phyloP scores from a whole-genome alignment of 1,140 invertebrate species.

The fruit fly (Drosophila melanogaster) region DNA sequence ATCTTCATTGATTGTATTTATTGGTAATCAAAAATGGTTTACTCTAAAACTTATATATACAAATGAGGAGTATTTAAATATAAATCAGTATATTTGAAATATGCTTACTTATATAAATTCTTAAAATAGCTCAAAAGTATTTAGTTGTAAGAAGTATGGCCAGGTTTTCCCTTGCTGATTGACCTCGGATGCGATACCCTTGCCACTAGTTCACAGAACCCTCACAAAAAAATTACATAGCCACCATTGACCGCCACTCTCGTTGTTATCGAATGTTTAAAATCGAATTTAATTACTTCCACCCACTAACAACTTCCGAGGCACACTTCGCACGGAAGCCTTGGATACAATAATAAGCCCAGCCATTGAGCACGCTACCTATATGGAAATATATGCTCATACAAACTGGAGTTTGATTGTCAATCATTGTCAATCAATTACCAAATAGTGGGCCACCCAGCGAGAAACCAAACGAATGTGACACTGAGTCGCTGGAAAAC shows the following conservation, averaged over 20 bases:
- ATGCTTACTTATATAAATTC: background rate
- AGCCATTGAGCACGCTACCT: constrained; percentile 10
- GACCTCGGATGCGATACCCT: constrained; percentile 15
- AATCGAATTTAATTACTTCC: constrained; percentile 51
- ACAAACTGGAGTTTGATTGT: constrained; percentile 26
- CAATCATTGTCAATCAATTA: constrained; percentile 49
- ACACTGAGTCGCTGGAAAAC: constrained; percentile 39
- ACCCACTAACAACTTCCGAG: constrained; percentile 50
- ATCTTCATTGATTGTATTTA: too few species aligned
- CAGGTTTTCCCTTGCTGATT: background rate
- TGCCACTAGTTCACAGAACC: constrained; percentile 33
- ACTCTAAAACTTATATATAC: background rate
- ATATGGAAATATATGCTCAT: constrained; percentile 6
- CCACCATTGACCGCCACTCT: constrained; percentile 33
- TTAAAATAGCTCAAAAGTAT: too few species aligned
- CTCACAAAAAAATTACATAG: constrained; percentile 38
- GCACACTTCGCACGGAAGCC: constrained; percentile 37
- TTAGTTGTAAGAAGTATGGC: too few species aligned
- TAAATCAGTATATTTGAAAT: background rate
- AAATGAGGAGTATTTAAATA: background rate
- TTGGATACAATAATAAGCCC: constrained; percentile 42
- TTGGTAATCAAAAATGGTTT: too few species aligned
- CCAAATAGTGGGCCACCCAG: constrained; percentile 29
- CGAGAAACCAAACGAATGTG: constrained; percentile 17
- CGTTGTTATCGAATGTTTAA: constrained; percentile 41